Conservation (phyloP, 2,888 invertebrate genomes). For the Herminia tarsipennalis region DNA sequence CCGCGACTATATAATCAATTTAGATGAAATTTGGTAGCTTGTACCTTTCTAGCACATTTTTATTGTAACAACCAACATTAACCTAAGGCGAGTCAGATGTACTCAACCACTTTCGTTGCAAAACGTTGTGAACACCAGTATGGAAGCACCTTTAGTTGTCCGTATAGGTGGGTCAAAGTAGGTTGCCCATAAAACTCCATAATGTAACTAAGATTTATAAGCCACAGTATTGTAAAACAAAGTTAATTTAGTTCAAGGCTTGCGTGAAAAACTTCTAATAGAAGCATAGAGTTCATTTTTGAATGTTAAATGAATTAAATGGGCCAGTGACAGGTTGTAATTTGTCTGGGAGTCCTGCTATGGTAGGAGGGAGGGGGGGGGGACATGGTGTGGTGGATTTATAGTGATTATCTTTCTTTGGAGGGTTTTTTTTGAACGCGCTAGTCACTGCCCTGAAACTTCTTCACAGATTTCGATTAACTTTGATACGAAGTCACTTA, state of each 20-base stretch:
- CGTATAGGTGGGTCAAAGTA: conserved; percentile 41
- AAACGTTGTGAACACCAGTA: too few species aligned
- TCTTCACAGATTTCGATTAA: too few species aligned
- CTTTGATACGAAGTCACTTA: too few species aligned
- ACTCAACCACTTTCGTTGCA: too few species aligned
- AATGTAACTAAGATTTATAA: conserved; percentile 44
- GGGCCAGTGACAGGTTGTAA: conserved; percentile 13
- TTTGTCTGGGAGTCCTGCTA: conserved; percentile 1
- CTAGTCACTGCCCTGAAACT: too few species aligned
- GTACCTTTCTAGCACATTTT: too few species aligned
- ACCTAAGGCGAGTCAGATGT: too few species aligned
- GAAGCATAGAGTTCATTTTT: conserved; percentile 9
- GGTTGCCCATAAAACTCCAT: conserved; percentile 44
- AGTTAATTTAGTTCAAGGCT: conserved; percentile 43
- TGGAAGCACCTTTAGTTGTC: conserved; percentile 43
- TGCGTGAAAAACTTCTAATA: conserved; percentile 31
- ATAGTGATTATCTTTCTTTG: too few species aligned
- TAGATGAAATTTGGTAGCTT: too few species aligned
- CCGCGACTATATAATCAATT: too few species aligned
- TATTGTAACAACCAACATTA: too few species aligned
- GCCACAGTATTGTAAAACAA: conserved; percentile 34
- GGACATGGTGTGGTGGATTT: background rate
- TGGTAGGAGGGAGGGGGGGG: background rate
- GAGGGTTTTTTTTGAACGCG: too few species aligned
- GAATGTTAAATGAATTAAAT: conserved; percentile 25